Evolutionary conservation across 2,888 invertebrate species (phyloP).

Genomic region (Muscina levida): DNA sequence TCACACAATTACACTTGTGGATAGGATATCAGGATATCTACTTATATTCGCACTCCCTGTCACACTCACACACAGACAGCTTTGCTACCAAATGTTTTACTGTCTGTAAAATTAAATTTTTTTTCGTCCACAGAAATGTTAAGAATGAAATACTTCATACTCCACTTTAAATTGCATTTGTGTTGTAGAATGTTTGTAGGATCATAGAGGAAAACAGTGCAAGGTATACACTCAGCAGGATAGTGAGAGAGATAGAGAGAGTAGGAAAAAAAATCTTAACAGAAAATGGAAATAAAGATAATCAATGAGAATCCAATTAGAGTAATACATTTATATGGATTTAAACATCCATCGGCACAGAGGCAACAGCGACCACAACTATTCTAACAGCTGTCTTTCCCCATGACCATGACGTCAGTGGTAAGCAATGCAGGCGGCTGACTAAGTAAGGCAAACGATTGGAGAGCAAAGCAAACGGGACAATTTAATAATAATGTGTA

Average conservation of each 20-base stretch:
- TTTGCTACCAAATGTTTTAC: too few species aligned
- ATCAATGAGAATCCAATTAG: slow-evolving; percentile 64
- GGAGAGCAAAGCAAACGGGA: slow-evolving; percentile 3
- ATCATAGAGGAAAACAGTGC: slow-evolving; percentile 9
- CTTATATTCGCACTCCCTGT: too few species aligned
- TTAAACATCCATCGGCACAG: slow-evolving; percentile 19
- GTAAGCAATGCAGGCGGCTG: not conserved
- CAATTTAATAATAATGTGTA: slow-evolving; percentile 32
- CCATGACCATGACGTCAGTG: not conserved
- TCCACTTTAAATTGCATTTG: not conserved
- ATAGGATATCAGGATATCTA: too few species aligned
- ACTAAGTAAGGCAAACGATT: not conserved
- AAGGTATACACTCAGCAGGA: slow-evolving; percentile 8
- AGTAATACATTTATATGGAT: slow-evolving; percentile 55
- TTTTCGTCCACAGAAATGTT: not conserved
- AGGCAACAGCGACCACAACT: slow-evolving; percentile 41
- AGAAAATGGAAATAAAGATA: slow-evolving; percentile 60
- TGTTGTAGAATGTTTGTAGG: not conserved
- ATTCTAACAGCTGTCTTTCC: not conserved
- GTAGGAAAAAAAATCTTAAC: slow-evolving; percentile 18
- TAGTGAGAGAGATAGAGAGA: not conserved
- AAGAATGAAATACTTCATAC: not conserved
- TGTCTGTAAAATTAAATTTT: too few species aligned
- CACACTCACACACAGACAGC: too few species aligned
- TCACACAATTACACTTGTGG: not conserved